Percentiles rank a stretch among this genome's conserved stretches.
Evolutionary conservation across 2,113 vertebrate species (phyloP).

Genomic region (Ahaetulla prasina): DNA sequence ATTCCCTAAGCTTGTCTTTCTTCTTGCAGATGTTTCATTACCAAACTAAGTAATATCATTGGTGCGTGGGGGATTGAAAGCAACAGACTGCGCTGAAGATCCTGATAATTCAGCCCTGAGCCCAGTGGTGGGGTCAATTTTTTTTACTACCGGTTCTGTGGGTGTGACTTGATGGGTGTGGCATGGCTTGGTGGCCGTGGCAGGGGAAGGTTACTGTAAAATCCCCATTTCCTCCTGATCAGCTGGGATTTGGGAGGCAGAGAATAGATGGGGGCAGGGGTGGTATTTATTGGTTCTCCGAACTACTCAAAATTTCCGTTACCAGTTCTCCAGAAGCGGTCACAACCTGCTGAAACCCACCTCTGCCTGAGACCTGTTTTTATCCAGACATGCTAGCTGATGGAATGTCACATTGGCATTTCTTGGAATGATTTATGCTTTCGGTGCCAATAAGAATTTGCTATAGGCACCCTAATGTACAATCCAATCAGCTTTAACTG

Average conservation of each 20-base stretch:
- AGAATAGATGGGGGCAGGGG: too few species aligned
- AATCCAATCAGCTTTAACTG: not conserved
- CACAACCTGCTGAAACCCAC: too few species aligned
- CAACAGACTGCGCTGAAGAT: not conserved
- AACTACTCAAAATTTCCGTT: too few species aligned
- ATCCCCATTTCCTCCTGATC: too few species aligned
- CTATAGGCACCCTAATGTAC: not conserved
- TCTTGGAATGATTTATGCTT: not conserved
- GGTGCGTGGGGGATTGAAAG: not conserved
- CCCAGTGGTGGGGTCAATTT: too few species aligned
- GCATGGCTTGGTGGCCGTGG: too few species aligned
- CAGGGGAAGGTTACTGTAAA: too few species aligned
- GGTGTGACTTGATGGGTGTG: too few species aligned
- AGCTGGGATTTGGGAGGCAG: too few species aligned
- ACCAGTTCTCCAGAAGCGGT: too few species aligned
- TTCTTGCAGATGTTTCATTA: not conserved
- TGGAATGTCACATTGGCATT: not conserved
- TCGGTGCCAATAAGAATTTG: not conserved
- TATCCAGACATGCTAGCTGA: not conserved
- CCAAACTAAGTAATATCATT: not conserved
- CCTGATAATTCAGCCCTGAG: not conserved
- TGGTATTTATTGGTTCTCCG: too few species aligned
- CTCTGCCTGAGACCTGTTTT: not conserved
- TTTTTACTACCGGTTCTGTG: too few species aligned
- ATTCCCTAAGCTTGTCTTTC: not conserved